phyloP scores from a whole-genome alignment of 2,888 invertebrate species.

The Subacronicta megacephala region DNA sequence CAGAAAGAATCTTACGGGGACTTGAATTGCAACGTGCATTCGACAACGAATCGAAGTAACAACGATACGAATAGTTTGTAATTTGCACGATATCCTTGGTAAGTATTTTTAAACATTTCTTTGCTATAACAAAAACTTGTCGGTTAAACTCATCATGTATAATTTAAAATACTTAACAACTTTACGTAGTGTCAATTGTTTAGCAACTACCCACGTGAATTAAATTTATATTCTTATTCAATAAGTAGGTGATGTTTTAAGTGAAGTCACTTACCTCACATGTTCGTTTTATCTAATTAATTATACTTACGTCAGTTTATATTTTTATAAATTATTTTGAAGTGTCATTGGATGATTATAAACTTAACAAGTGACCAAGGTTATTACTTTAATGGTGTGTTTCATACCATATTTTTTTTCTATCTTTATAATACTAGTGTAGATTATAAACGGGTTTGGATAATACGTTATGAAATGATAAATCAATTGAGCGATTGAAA shows the following conservation, averaged over 20 bases:
- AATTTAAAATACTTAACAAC: constrained; percentile 31
- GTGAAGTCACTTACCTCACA: constrained; percentile 21
- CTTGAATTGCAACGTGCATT: constrained; percentile 64
- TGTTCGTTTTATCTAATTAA: constrained; percentile 40
- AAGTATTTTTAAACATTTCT: constrained; percentile 62
- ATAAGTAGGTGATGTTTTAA: constrained; percentile 18
- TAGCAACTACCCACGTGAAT: constrained; percentile 32
- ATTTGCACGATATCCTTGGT: constrained; percentile 79
- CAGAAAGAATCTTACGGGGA: constrained; percentile 69
- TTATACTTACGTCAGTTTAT: constrained; percentile 40
- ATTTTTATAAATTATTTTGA: constrained; percentile 42
- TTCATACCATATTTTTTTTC: constrained; percentile 45
- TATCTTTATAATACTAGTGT: constrained; percentile 53
- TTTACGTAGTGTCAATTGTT: constrained; percentile 32
- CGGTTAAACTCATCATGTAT: constrained; percentile 35
- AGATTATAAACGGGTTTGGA: constrained; percentile 53
- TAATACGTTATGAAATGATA: constrained; percentile 29
- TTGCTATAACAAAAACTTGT: constrained; percentile 44
- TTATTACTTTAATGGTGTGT: constrained; percentile 40
- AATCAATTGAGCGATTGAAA: constrained; percentile 38
- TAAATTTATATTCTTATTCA: constrained; percentile 35
- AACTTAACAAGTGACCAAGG: constrained; percentile 66
- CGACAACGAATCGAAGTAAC: constrained; percentile 70
- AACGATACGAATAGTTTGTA: constrained; percentile 65
- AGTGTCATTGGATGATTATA: constrained; percentile 47